Evolutionary conservation across 2,113 vertebrate species (phyloP), one percentile per base, ranked within the genome.

Genomic region (Galbula dea): DNA sequence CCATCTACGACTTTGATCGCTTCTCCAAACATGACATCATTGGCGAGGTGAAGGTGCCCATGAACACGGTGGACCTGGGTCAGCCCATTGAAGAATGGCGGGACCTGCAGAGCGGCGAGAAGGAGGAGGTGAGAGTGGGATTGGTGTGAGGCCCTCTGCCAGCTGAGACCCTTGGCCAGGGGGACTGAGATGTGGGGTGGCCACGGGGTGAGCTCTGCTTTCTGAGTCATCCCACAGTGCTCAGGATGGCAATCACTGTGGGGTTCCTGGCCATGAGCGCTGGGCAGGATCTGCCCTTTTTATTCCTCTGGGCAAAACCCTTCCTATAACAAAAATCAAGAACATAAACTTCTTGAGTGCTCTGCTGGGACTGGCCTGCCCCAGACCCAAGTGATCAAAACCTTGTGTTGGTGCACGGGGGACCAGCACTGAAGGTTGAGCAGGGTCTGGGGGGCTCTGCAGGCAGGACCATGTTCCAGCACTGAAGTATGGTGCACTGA

Each of bases 1-100:
- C 98, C n/a, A 99, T 99, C 88, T 99, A 99, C 0, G 99, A 99
- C 97, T 99, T 99, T 1, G 99, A 99, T 95, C 99, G 99, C 89
- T 99, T 99, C 98, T 99, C 99, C 37, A 99, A 99, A 89, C 99
- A 99, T 0, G 99, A 99, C 66, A 98, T 99, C 93, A 99, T 99
- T 0, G 99, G 99, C 0, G 99, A 99, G 96, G 98, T 99, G 48
- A 99, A 99, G 96, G 98, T 98, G 72, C 98, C 98, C 67, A 99
- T 99, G 99, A 99, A 99, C 97, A 99, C 98, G 0, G 98, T 99
- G 84, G 99, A 99, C 95, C 97, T 99, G 57, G 99, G 99, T 29
- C 99, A 99, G 96, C 98, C 99, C 80, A 98, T 99, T 0, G 99
- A 99, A 97, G 99, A 99, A 84, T 99, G 99, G 99, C 83, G 98